These are phyloP conservation scores for Chloebia gouldiae DNA, from an alignment of 2,113 vertebrate species.

Conservation along the genomic window DNA sequence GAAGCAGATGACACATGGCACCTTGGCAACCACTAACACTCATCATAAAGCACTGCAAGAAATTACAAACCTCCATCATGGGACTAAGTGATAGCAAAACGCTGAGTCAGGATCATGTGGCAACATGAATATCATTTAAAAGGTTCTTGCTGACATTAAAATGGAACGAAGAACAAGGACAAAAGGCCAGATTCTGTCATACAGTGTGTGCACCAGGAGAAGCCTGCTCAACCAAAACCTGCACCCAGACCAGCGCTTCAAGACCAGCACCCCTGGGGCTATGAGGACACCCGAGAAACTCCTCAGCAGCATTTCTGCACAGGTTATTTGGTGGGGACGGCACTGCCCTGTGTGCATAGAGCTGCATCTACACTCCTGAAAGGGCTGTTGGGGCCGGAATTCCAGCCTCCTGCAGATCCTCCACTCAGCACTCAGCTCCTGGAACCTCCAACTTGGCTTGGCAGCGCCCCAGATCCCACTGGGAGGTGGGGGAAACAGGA, in stretches of 20 bases:
- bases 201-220: rapidly evolving
- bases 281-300: rapidly evolving
- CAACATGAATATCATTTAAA: neutral
- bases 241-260: neutral
- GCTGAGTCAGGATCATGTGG: neutral
- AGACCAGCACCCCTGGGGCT: neutral
- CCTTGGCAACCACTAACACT: neutral
- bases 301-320: neutral
- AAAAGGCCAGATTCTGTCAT: neutral
- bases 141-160: neutral
- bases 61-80: neutral
- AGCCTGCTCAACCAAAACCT: neutral
- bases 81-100: neutral
- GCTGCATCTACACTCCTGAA: neutral
- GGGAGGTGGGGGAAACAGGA: neutral
- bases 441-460: rapidly evolving
- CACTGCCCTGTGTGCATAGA: rapidly evolving
- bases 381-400: rapidly evolving
- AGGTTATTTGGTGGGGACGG: rapidly evolving
- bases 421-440: neutral
- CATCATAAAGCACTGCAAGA: neutral
- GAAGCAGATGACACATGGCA: neutral
- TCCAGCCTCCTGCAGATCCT: neutral
- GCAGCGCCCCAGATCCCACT: too few relatives aligned
- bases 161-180: neutral